phyloP scores from a whole-genome alignment of 1,140 invertebrate genomes.

The Drosophila repletoides region DNA sequence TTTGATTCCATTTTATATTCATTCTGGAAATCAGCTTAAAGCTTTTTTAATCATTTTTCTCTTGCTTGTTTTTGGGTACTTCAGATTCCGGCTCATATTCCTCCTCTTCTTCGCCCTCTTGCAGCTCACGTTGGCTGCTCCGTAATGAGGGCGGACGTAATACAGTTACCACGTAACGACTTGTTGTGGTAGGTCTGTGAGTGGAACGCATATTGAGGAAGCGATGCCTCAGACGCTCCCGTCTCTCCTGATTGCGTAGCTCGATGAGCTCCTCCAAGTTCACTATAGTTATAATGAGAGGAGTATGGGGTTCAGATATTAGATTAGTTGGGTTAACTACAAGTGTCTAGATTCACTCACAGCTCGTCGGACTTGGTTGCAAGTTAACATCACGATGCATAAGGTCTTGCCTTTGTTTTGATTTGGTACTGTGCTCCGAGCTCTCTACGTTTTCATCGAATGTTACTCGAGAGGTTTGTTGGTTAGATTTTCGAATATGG shows the following conservation, averaged over 20 bases:
- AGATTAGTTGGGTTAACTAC: too few species aligned
- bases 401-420: too few species aligned
- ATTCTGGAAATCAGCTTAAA: not conserved
- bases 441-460: not conserved
- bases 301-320: too few species aligned
- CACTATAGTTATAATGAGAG: conserved; percentile 24
- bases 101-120: conserved; percentile 6
- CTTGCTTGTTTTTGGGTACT: conserved; percentile 6
- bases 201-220: conserved; percentile 45
- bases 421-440: not conserved
- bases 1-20: not conserved
- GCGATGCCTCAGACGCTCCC: conserved; percentile 55
- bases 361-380: not conserved
- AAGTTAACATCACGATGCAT: too few species aligned
- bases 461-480: not conserved
- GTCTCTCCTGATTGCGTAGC: conserved; percentile 46
- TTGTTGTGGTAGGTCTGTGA: conserved; percentile 12
- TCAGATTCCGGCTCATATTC: conserved; percentile 1
- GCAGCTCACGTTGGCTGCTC: not conserved
- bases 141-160: conserved; percentile 42
- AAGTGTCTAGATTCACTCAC: too few species aligned
- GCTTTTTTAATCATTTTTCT: conserved; percentile 18
- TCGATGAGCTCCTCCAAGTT: conserved; percentile 60
- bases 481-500: not conserved
- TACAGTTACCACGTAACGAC: conserved; percentile 49